These are phyloP conservation scores for Platyrinchus mystaceus DNA, from an alignment of 2,797 vertebrate species.

Conservation along the genomic window DNA sequence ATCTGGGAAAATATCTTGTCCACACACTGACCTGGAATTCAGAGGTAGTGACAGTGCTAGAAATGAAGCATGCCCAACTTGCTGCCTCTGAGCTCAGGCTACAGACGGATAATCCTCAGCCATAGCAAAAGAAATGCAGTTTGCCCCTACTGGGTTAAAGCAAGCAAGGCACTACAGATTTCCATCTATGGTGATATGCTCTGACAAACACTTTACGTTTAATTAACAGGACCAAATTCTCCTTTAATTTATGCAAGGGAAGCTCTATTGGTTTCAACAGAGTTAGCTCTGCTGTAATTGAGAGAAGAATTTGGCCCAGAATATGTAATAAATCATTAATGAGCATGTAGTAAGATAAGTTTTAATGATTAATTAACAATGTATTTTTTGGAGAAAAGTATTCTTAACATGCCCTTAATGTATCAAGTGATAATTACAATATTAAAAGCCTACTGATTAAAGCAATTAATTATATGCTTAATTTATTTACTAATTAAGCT, in stretches of 20 bases:
- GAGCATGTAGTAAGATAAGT: conserved; percentile 75
- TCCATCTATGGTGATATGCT: conserved; percentile 23
- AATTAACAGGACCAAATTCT: conserved; percentile 51
- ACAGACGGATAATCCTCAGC: background rate
- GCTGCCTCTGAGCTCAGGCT: background rate
- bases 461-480: conserved; percentile 76
- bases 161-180: background rate
- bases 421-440: conserved; percentile 72
- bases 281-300: conserved; percentile 40
- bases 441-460: conserved; percentile 74
- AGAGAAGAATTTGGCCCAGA: conserved; percentile 65
- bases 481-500: conserved; percentile 80
- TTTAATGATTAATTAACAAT: conserved; percentile 83
- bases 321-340: conserved; percentile 80
- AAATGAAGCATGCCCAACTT: background rate
- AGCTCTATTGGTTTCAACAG: conserved; percentile 48
- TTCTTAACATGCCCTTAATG: conserved; percentile 76
- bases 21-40: background rate
- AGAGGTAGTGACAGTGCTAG: background rate
- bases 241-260: conserved; percentile 37
- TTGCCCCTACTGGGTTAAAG: background rate
- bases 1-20: background rate
- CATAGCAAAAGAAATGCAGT: background rate
- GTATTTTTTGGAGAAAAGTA: conserved; percentile 77
- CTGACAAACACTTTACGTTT: conserved; percentile 53